phyloP scores from a whole-genome alignment of 2,797 vertebrate genomes.

The Pygocentrus nattereri region DNA sequence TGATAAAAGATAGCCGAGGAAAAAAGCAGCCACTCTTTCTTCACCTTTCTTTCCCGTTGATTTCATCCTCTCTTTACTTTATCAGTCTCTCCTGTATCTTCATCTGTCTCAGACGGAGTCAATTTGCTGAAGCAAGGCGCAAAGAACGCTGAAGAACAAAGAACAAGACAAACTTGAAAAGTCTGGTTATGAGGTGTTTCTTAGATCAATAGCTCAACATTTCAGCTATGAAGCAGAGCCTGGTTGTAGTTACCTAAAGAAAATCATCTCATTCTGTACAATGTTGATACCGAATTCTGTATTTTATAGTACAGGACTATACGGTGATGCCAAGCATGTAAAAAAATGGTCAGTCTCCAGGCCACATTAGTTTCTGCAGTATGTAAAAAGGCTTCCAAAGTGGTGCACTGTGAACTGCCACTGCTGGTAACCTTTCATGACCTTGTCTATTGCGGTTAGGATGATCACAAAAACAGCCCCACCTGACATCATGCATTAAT shows the following conservation, averaged over 20 bases:
- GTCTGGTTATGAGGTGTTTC: background rate
- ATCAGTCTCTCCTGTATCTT: constrained; percentile 18
- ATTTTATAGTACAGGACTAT: background rate
- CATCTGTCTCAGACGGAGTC: constrained; percentile 21
- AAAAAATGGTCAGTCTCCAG: background rate
- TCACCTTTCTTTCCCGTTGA: constrained; percentile 61
- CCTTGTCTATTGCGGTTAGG: constrained; percentile 44
- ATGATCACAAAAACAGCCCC: constrained; percentile 47
- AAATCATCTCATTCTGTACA: constrained; percentile 2
- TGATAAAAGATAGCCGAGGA: constrained; percentile 31
- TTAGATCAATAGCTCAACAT: background rate
- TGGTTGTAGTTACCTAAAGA: background rate
- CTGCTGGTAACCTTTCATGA: constrained; percentile 34
- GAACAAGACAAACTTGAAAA: constrained; percentile 31
- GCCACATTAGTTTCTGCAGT: constrained; percentile 20
- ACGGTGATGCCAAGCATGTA: background rate
- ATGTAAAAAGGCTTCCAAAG: background rate
- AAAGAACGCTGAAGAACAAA: constrained; percentile 18
- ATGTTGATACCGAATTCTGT: background rate
- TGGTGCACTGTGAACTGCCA: background rate
- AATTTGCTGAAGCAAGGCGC: constrained; percentile 19
- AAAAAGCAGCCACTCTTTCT: constrained; percentile 57
- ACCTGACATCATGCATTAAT: constrained; percentile 62
- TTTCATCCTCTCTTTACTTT: constrained; percentile 48
- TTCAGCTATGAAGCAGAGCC: background rate